Conservation (phyloP, 2,113 vertebrate genomes). For the Taurulus bubalis region DNA sequence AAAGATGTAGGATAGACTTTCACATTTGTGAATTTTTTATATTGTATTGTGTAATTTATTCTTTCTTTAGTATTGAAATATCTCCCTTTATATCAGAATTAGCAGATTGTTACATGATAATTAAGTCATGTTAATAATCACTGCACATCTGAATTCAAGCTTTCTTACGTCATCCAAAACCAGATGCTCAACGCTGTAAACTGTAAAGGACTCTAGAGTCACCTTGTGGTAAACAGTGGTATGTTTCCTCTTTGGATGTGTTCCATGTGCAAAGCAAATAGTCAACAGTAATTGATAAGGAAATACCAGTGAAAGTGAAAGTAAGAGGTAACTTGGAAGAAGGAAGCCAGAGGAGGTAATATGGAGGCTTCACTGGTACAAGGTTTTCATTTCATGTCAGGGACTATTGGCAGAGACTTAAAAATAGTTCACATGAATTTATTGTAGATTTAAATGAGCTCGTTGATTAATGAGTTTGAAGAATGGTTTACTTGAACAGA, state of each 20-base stretch:
- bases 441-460: not conserved
- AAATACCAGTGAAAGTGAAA: not conserved
- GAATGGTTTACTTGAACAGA: not conserved
- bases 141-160: not conserved
- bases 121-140: not conserved
- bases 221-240: conserved; percentile 43
- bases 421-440: not conserved
- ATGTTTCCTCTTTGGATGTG: not conserved
- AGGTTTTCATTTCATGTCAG: not conserved
- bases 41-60: not conserved
- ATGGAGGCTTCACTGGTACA: not conserved
- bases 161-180: not conserved
- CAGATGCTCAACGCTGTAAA: not conserved
- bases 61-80: not conserved
- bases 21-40: too few species aligned
- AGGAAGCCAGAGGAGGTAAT: not conserved
- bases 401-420: not conserved
- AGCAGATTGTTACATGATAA: not conserved
- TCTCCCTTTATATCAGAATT: not conserved
- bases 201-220: conserved; percentile 30
- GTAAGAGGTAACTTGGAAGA: not conserved
- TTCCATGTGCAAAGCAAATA: not conserved
- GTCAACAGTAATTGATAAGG: not conserved
- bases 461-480: not conserved
- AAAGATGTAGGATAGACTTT: too few species aligned